A percentile compares a stretch with the other conserved stretches of the same genome.
phyloP scores from a whole-genome alignment of 30 jellyfish, hydroid and myxozoan genomes.

The Pelagia noctiluca region DNA sequence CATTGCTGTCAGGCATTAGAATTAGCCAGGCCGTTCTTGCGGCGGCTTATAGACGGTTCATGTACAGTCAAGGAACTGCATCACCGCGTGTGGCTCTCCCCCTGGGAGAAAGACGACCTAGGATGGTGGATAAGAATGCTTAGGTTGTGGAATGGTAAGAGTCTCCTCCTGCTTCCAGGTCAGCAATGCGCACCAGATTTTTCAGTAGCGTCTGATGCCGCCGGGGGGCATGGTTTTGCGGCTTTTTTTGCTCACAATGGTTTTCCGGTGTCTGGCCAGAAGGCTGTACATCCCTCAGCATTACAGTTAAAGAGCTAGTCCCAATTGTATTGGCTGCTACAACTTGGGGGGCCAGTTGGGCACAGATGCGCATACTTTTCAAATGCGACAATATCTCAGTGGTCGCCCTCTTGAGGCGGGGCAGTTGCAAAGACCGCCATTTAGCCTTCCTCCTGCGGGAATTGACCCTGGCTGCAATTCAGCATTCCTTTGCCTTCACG shows the following conservation, averaged over 20 bases:
- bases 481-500: no score
- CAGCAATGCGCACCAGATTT: background rate
- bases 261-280: slow-evolving; percentile 6
- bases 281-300: background rate
- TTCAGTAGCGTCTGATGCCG: slow-evolving; percentile 16
- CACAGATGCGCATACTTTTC: slow-evolving; percentile 25
- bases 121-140: slow-evolving; percentile 61
- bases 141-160: slow-evolving; percentile 74
- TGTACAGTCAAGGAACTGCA: slow-evolving; percentile 49
- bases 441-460: no score
- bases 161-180: background rate
- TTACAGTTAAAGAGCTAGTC: slow-evolving; percentile 40
- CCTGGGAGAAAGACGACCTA: slow-evolving; percentile 50
- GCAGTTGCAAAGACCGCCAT: background rate
- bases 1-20: slow-evolving; percentile 27
- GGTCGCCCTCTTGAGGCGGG: background rate
- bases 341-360: slow-evolving; percentile 32
- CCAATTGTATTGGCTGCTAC: slow-evolving; percentile 52
- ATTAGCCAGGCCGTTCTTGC: slow-evolving; percentile 51
- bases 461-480: no score
- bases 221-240: slow-evolving; percentile 41
- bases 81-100: slow-evolving; percentile 21
- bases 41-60: slow-evolving; percentile 36
- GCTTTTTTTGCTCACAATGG: slow-evolving; percentile 15
- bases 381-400: slow-evolving; percentile 37